Evolutionary conservation across 2,888 invertebrate species (phyloP), one percentile per base, ranked within the genome.

Genomic region (Empis stercorea): DNA sequence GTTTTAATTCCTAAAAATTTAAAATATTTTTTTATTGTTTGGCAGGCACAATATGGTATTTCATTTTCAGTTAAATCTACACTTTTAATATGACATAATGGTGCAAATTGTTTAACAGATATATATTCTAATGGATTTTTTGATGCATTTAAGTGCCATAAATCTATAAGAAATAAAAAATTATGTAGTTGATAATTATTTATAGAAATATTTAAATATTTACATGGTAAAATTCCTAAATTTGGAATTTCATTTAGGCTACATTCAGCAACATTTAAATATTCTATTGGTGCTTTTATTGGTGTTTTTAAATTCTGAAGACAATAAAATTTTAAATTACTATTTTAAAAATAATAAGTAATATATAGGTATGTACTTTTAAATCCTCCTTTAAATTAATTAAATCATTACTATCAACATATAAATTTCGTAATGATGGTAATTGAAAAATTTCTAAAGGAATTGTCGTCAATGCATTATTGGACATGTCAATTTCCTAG

Each of bases 121-220:
- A 66, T 58, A 23, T 62, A 53, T 30, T 47, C 57, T 42, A 84
- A 66, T 0, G 70, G 66, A 60, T 83, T 83, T 42, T 66, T 59
- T 0, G 82, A 81, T 38, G 81, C 72, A 57, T 84, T 83, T 48
- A 83, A 73, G 43, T 74, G 66, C 46, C 64, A 57, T 32, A 84
- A 59, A 42, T 75, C 73, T 66, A 34, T 6, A 53, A 44, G 45
- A 32, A 40, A 46, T n/a, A 37, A 44, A 5, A 16, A 11, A 11
- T 13, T 38, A 45, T 27, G 17, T 23, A 36, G n/a, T 40, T 46
- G n/a, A n/a, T n/a, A n/a, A n/a, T 45, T 20, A 14, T 14, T 32
- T 17, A 30, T 14, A 10, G 9, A 30, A 14, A 10, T 3, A 23
- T 1, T 7, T 10, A 17, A 14, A 13, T 23, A 13, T 61, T 59